phyloP scores from a whole-genome alignment of 1,140 invertebrate genomes.

The Rhizoglyphus robini region DNA sequence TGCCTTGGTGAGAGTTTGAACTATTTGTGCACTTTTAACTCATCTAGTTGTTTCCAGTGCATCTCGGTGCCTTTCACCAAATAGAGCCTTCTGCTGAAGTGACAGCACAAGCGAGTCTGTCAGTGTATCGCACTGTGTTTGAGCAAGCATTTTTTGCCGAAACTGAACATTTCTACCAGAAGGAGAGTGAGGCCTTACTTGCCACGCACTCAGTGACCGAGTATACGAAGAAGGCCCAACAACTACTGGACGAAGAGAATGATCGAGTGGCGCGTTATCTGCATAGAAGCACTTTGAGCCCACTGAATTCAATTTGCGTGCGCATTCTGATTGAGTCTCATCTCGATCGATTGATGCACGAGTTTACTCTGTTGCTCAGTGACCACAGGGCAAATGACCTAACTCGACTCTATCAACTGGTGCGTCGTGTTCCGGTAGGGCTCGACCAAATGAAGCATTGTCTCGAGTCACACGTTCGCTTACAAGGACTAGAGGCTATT shows the following conservation, averaged over 20 bases:
- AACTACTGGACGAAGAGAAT: slow-evolving; percentile 26
- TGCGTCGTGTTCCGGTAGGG: slow-evolving; percentile 82
- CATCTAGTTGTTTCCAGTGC: too few species aligned
- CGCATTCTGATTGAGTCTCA: slow-evolving; percentile 94
- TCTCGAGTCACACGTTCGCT: slow-evolving; percentile 82
- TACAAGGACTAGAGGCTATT: slow-evolving; percentile 60
- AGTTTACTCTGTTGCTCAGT: slow-evolving; percentile 89
- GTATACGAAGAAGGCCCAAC: slow-evolving; percentile 43
- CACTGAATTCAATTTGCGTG: slow-evolving; percentile 78
- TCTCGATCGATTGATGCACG: slow-evolving; percentile 87
- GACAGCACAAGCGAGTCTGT: slow-evolving; percentile 40
- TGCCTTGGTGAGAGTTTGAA: slow-evolving; percentile 40
- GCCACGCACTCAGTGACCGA: slow-evolving; percentile 90
- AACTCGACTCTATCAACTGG: slow-evolving; percentile 86
- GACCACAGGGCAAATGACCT: slow-evolving; percentile 88
- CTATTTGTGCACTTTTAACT: not conserved
- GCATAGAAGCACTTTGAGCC: slow-evolving; percentile 65
- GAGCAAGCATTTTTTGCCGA: slow-evolving; percentile 88
- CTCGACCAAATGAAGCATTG: slow-evolving; percentile 71
- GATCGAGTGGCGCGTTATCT: slow-evolving; percentile 84
- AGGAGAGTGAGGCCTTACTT: slow-evolving; percentile 85
- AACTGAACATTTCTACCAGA: slow-evolving; percentile 84
- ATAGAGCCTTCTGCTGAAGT: slow-evolving; percentile 48
- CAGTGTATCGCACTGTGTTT: slow-evolving; percentile 89
- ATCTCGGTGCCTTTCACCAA: too few species aligned